phyloP scores from a whole-genome alignment of 2,888 invertebrate genomes.

The Nipponacmea schrenckii region DNA sequence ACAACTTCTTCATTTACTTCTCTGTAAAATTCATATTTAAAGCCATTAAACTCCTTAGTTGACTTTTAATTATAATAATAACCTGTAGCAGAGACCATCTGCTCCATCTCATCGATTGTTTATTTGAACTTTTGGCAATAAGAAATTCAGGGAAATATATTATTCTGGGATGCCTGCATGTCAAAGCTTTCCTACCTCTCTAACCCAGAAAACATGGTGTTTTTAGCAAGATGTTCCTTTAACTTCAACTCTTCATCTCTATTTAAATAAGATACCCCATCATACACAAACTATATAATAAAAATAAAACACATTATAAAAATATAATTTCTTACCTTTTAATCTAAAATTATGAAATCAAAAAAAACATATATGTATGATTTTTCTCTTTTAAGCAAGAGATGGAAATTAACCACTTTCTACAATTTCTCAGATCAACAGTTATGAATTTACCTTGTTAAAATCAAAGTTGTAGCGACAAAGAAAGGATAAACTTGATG shows the following conservation, averaged over 20 bases:
- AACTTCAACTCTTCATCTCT: slow-evolving; percentile 57
- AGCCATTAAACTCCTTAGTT: no score
- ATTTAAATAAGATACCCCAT: slow-evolving; percentile 78
- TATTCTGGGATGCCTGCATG: no score
- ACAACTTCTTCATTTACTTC: slow-evolving; percentile 51
- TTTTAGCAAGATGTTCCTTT: slow-evolving; percentile 33
- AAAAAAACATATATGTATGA: no score
- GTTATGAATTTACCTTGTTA: slow-evolving; percentile 75
- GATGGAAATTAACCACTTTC: no score
- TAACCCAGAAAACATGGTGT: slow-evolving; percentile 39
- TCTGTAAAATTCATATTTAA: slow-evolving; percentile 25
- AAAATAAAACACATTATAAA: neutral
- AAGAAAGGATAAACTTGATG: slow-evolving; percentile 76
- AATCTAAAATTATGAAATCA: no score
- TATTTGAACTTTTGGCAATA: no score
- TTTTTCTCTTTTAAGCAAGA: no score
- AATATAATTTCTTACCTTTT: neutral
- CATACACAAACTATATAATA: slow-evolving; percentile 76
- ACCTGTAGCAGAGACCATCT: no score
- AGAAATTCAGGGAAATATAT: no score
- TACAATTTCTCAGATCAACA: no score
- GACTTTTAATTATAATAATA: no score
- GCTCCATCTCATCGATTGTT: no score
- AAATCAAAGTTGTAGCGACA: slow-evolving; percentile 73
- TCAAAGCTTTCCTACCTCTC: slow-evolving; percentile 35